Conservation (phyloP, 2,113 vertebrate species). For the Silurus glanis region DNA sequence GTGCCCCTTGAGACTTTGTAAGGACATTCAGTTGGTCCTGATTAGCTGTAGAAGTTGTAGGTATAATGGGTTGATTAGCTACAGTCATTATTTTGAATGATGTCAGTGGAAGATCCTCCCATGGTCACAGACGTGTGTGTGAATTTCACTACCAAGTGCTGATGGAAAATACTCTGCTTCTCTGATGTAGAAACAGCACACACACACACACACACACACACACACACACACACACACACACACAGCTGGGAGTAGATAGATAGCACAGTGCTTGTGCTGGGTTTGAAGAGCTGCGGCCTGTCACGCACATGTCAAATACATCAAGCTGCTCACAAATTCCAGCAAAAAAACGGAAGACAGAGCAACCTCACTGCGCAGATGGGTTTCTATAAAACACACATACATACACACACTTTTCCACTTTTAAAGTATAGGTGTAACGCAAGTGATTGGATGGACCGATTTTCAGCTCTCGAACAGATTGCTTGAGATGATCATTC, state of each 20-base stretch:
- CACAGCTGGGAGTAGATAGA: constrained; percentile 71
- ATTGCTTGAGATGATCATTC: background rate
- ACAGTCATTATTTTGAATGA: background rate
- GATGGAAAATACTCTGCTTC: constrained; percentile 43
- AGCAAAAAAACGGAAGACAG: constrained; percentile 65
- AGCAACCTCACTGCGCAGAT: constrained; percentile 67
- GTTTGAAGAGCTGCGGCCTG: constrained; percentile 75
- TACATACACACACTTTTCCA: constrained; percentile 31
- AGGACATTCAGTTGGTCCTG: background rate
- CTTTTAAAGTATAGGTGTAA: background rate
- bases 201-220: constrained; percentile 48
- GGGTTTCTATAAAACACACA: constrained; percentile 51
- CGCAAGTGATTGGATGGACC: background rate
- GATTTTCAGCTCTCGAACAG: background rate
- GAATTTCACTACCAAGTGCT: constrained; percentile 12
- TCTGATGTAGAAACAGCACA: constrained; percentile 48
- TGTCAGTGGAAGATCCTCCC: background rate
- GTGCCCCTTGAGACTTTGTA: background rate
- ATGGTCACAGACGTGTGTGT: constrained; percentile 40
- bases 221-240: constrained; percentile 68
- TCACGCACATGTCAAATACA: constrained; percentile 86
- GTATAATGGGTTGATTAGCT: background rate
- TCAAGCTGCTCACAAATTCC: constrained; percentile 84
- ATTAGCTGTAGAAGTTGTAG: background rate
- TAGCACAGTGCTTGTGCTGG: constrained; percentile 69